Conservation (phyloP, 2,113 vertebrate species). For the Podarcis raffonei region DNA sequence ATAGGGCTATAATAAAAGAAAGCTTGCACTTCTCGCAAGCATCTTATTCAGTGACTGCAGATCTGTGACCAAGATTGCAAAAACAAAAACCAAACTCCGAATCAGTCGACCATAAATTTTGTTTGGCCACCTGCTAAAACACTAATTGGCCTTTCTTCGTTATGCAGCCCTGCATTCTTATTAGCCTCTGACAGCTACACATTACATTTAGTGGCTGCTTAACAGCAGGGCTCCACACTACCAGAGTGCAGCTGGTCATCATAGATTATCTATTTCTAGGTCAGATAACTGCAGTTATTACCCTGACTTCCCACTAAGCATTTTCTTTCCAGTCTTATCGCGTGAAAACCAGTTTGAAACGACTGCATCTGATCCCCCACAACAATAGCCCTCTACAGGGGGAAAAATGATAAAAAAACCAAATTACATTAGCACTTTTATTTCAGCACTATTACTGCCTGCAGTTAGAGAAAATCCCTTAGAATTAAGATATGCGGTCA, state of each 20-base stretch:
- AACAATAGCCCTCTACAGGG: not conserved
- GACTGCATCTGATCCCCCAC: not conserved
- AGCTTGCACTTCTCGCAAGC: not conserved
- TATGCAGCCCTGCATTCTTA: not conserved
- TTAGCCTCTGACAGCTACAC: not conserved
- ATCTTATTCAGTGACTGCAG: not conserved
- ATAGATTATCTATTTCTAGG: not conserved
- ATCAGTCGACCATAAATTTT: not conserved
- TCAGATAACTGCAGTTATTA: not conserved
- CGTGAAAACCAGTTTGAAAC: not conserved
- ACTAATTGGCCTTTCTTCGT: not conserved
- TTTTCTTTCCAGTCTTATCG: not conserved
- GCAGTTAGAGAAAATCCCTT: not conserved
- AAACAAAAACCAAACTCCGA: no score
- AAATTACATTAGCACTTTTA: not conserved
- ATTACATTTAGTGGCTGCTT: not conserved
- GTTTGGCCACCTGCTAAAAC: not conserved
- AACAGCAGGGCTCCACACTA: not conserved
- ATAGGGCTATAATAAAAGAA: not conserved
- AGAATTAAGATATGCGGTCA: not conserved
- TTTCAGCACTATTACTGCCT: not conserved
- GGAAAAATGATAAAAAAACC: not conserved
- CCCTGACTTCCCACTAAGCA: not conserved
- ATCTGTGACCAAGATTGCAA: not conserved
- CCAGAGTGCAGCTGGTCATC: not conserved